A percentile compares a stretch with the other conserved stretches of the same genome.
Conservation (phyloP, 2,888 invertebrate species). For the Chirona hameri region DNA sequence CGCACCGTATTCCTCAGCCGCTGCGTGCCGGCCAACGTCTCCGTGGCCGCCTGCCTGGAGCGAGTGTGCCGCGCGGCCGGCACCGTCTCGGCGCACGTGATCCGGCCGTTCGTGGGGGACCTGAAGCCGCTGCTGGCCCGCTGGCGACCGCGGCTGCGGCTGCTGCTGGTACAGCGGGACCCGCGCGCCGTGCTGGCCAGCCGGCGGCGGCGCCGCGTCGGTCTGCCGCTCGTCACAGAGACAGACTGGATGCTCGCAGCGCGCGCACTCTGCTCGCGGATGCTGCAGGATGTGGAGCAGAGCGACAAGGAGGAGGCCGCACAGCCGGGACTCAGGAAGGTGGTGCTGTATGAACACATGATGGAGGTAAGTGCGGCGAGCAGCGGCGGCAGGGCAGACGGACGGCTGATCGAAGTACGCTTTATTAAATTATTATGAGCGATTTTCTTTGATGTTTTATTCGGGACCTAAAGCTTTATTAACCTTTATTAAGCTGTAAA, state of each 20-base stretch:
- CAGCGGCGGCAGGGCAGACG: not conserved
- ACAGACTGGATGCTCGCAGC: not conserved
- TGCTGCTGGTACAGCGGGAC: not conserved
- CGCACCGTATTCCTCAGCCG: not conserved
- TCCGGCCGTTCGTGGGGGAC: not conserved
- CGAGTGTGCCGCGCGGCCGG: not conserved
- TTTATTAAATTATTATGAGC: not conserved
- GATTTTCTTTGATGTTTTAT: not conserved
- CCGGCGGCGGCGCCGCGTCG: not conserved
- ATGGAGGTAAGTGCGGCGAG: not conserved
- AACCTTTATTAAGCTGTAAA: not conserved
- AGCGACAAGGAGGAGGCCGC: constrained; percentile 30
- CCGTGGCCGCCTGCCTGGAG: not conserved
- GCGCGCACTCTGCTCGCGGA: not conserved
- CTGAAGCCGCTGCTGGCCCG: not conserved
- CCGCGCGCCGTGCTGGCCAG: not conserved
- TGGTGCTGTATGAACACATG: not conserved
- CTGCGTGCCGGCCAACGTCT: constrained; percentile 7
- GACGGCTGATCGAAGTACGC: not conserved
- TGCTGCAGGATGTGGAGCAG: not conserved
- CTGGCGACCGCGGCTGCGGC: not conserved
- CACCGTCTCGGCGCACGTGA: not conserved
- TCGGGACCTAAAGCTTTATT: not conserved
- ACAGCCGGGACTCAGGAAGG: not conserved
- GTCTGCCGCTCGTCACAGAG: not conserved